Percentiles rank a stretch among this genome's conserved stretches.
phyloP scores from a whole-genome alignment of 2,888 invertebrate species.

The Rhorus exstirpatorius region DNA sequence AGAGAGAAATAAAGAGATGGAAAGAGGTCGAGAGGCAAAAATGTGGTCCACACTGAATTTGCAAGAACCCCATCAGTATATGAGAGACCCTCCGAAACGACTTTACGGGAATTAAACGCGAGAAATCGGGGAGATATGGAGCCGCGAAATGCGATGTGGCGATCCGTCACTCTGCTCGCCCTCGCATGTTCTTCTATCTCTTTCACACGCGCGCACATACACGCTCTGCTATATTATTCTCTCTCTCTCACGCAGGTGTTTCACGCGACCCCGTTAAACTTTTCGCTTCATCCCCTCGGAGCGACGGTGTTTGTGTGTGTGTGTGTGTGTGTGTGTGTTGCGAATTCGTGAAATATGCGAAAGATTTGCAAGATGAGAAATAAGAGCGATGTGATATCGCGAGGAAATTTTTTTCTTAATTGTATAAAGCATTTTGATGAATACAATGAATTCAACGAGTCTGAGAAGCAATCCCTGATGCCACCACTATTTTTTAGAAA shows the following conservation, averaged over 20 bases:
- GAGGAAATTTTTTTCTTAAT: too few species aligned
- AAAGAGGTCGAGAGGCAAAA: constrained; percentile 16
- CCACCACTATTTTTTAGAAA: too few species aligned
- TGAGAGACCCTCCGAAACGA: constrained; percentile 79
- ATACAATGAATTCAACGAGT: constrained; percentile 1
- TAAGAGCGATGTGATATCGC: not conserved
- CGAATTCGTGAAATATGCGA: constrained; percentile 75
- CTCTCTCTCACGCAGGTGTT: constrained; percentile 67
- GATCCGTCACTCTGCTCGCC: constrained; percentile 83
- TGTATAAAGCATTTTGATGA: too few species aligned
- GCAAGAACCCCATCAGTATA: constrained; percentile 64
- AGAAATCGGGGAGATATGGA: constrained; percentile 85
- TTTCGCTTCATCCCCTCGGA: constrained; percentile 42
- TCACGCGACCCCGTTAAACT: constrained; percentile 65
- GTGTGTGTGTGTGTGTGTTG: constrained; percentile 69
- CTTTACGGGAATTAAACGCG: constrained; percentile 85
- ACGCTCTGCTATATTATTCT: constrained; percentile 13
- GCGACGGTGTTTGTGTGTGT: not conserved
- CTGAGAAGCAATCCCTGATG: too few species aligned
- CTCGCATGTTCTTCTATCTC: constrained; percentile 49
- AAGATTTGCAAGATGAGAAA: constrained; percentile 54
- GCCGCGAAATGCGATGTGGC: constrained; percentile 85
- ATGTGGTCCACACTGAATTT: constrained; percentile 34
- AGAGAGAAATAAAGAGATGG: too few species aligned
- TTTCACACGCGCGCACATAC: not conserved